Conservation (phyloP, 2,113 vertebrate genomes). For the Tupaia tana region DNA sequence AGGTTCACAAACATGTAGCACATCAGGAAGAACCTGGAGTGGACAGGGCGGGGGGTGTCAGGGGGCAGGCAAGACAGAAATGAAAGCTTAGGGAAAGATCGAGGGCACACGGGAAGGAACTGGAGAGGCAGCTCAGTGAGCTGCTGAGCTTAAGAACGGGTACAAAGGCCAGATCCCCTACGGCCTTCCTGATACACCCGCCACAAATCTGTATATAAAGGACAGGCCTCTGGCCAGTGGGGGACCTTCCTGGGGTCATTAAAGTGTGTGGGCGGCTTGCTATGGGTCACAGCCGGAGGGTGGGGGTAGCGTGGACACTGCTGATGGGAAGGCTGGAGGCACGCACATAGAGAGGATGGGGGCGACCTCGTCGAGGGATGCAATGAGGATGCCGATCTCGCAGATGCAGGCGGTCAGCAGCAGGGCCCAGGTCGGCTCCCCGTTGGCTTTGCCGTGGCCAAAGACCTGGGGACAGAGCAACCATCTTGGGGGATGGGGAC, state of each 20-base stretch:
- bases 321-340: neutral
- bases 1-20: slow-evolving; percentile 99
- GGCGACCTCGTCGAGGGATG: slow-evolving; percentile 96
- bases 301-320: neutral
- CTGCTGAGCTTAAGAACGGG: neutral
- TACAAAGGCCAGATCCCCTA: neutral
- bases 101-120: fast-evolving
- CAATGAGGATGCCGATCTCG: slow-evolving; percentile 98
- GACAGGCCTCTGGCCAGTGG: neutral
- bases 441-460: slow-evolving; percentile 97
- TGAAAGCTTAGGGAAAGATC: fast-evolving
- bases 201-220: neutral
- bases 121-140: fast-evolving
- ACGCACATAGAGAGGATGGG: slow-evolving; percentile 97
- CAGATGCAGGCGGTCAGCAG: slow-evolving; percentile 97
- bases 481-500: neutral
- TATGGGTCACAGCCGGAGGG: neutral
- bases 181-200: fast-evolving
- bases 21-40: slow-evolving; percentile 98
- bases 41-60: neutral
- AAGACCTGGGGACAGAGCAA: slow-evolving; percentile 91
- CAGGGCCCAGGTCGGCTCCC: slow-evolving; percentile 98
- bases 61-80: neutral
- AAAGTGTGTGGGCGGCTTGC: neutral
- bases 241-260: neutral